Base-by-base conservation (phyloP, 1,140 invertebrate genomes). In the Drosophila ficusphila region DNA sequence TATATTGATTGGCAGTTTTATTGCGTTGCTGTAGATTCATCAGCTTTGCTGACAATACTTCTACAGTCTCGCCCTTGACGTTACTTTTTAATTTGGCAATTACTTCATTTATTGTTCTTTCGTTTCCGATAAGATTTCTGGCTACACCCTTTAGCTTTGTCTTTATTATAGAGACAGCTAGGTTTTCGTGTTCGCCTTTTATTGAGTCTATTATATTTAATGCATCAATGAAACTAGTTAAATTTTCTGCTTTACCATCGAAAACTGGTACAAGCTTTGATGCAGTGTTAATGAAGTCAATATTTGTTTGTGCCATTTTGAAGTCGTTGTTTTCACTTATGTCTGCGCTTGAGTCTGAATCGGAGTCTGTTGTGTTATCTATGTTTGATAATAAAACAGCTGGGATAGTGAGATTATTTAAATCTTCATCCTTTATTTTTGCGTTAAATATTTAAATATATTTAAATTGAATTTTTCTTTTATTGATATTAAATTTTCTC, bases 31-130 rank as follows among this genome's bases (percentile, higher is more conserved):
- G 51, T 18, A 39, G 23, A 3, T 44, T 44, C 6, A 44, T 29
- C 11, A 56, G 16, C 16, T 56, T 44, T 5, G 25, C 27, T 23
- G 53, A 57, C 7, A 47, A 14, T 46, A 57, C 19, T 18, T 54
- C 16, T 19, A 54, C 36, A 27, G 25, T 42, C 39, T 54, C 14
- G 12, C 36, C 36, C 29, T 53, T 56, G 39, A 46, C 29, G 7
- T 27, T 42, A 16, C n/a, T 23, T 47, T 11, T 46, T 23, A 57
- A 4, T 34, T 8, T 5, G 7, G 29, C 3, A 34, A 46, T 46
- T 1, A 56, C 42, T 34, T n/a, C 42, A 8, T 29, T 2, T 11
- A 57, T 18, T n/a, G 14, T 48, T 21, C n/a, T 21, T 23, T 51
- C 9, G 9, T 31, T 31, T 31, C 9, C 9, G 6, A 31, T 31